These are phyloP conservation scores for Cynaeus angustus DNA, from an alignment of 2,888 invertebrate genomes.

Conservation along the genomic window DNA sequence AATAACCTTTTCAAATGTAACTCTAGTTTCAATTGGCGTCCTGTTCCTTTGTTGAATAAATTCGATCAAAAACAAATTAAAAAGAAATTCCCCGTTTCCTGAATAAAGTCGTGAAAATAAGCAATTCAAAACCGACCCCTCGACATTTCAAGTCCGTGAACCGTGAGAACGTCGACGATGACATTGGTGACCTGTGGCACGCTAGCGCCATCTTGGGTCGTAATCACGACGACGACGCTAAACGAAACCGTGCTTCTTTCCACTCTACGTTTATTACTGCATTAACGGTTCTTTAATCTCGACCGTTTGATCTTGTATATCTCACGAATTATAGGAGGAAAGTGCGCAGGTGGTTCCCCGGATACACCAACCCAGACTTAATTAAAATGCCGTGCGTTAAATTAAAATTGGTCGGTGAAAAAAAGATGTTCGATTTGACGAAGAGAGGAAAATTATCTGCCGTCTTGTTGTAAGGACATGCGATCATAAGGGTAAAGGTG, in stretches of 20 bases:
- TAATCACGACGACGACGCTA: conserved; percentile 47
- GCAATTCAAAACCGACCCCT: conserved; percentile 39
- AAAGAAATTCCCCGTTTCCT: conserved; percentile 8
- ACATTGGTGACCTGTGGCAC: conserved; percentile 47
- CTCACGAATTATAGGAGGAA: conserved; percentile 29
- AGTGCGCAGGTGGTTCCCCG: conserved; percentile 29
- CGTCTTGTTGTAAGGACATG: too few species aligned
- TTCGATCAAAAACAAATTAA: conserved; percentile 39
- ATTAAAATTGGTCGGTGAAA: conserved; percentile 2
- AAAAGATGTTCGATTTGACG: not conserved
- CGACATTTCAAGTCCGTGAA: conserved; percentile 34
- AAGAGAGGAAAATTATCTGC: too few species aligned
- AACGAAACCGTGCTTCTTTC: conserved; percentile 49
- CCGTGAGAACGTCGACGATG: conserved; percentile 44
- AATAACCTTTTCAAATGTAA: conserved; percentile 8
- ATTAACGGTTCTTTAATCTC: conserved; percentile 52
- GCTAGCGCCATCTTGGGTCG: conserved; percentile 46
- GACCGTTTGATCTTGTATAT: conserved; percentile 49
- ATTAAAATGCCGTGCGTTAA: conserved; percentile 25
- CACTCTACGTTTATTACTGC: conserved; percentile 48
- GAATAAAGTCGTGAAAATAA: conserved; percentile 33
- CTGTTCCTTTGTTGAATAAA: conserved; percentile 7
- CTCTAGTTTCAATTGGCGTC: conserved; percentile 19
- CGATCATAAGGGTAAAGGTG: too few species aligned
- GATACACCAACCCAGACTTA: conserved; percentile 12